phyloP scores from a whole-genome alignment of 2,113 vertebrate genomes.

The Rattus rattus region DNA sequence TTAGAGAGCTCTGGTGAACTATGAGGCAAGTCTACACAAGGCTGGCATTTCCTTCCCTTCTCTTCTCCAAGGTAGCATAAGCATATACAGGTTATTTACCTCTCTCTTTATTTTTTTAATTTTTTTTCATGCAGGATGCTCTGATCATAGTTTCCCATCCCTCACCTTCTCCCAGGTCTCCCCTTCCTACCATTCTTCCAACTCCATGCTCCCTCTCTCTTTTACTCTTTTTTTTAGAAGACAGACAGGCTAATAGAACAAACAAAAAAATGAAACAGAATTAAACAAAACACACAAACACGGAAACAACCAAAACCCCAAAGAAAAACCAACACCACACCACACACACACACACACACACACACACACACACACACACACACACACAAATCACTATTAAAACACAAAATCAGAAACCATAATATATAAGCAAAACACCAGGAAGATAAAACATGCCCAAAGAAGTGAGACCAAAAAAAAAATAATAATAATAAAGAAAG shows the following conservation, averaged over 20 bases:
- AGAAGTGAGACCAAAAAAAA: background rate
- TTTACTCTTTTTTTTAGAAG: background rate
- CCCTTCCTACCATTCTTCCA: background rate
- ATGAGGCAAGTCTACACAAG: background rate
- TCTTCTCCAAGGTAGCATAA: background rate
- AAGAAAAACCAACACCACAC: background rate
- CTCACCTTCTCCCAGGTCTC: too few species aligned
- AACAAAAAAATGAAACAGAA: background rate
- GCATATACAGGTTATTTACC: background rate
- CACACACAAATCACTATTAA: background rate
- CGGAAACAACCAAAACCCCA: background rate
- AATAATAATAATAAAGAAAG: too few species aligned
- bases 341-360: background rate
- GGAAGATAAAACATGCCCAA: background rate
- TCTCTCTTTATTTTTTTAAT: too few species aligned
- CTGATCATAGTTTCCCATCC: background rate
- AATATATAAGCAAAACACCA: background rate
- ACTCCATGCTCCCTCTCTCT: background rate
- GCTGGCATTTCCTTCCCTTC: background rate
- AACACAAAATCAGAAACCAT: background rate
- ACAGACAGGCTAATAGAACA: background rate
- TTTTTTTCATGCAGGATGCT: background rate
- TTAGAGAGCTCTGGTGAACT: background rate
- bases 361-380: background rate
- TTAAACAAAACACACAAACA: background rate